phyloP scores from a whole-genome alignment of 2,888 invertebrate species.

The Orthosia gracilis region DNA sequence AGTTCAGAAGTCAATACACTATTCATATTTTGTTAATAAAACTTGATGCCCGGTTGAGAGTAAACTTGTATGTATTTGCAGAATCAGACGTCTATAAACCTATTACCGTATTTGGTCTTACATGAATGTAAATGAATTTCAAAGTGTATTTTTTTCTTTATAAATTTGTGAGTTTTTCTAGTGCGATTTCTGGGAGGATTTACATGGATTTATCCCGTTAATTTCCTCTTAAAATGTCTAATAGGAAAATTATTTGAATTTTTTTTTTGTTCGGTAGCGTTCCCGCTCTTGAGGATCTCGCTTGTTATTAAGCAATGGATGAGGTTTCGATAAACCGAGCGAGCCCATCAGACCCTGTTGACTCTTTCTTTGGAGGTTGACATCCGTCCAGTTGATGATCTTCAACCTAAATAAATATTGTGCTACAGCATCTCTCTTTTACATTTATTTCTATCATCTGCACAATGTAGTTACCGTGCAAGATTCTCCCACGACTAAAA shows the following conservation, averaged over 20 bases:
- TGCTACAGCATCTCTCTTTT: background rate
- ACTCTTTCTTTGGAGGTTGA: no score
- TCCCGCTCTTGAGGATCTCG: background rate
- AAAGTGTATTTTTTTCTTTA: background rate
- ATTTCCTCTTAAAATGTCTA: background rate
- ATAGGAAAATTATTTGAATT: background rate
- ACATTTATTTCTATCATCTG: background rate
- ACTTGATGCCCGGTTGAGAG: constrained; percentile 48
- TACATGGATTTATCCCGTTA: background rate
- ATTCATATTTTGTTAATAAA: constrained; percentile 59
- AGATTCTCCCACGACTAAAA: constrained; percentile 52
- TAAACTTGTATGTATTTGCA: constrained; percentile 29
- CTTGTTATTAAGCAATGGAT: background rate
- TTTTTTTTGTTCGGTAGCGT: background rate
- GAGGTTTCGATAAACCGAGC: background rate
- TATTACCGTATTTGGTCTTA: constrained; percentile 33
- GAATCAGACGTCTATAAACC: constrained; percentile 4
- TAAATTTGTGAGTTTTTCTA: background rate
- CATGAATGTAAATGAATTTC: background rate
- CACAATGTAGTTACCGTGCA: background rate
- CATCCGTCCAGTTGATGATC: background rate
- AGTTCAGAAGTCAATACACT: constrained; percentile 67
- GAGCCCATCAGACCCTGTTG: no score
- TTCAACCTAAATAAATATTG: background rate
- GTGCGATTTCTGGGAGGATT: background rate